Evolutionary conservation across 2,113 vertebrate genomes (phyloP).

Genomic region (Gila orcuttii): DNA sequence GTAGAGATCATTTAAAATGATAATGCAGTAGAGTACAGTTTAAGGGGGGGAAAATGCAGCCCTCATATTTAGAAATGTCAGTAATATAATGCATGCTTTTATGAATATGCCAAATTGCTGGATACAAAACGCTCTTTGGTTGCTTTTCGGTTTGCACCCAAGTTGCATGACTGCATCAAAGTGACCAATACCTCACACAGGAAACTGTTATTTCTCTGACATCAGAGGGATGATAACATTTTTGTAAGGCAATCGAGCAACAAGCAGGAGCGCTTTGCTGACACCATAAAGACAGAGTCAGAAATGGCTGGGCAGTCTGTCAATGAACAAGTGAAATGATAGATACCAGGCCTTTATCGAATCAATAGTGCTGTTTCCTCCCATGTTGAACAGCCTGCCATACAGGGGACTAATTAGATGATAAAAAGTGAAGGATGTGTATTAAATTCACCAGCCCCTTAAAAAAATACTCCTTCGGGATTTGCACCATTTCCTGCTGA

Average conservation of each 20-base stretch:
- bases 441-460: conserved; percentile 86
- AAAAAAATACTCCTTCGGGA: conserved; percentile 82
- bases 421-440: conserved; percentile 98
- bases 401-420: conserved; percentile 94
- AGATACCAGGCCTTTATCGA: conserved; percentile 89
- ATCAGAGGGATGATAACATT: conserved; percentile 51
- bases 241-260: conserved; percentile 45
- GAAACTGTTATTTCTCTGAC: conserved; percentile 39
- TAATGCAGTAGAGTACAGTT: neutral
- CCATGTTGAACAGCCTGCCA: conserved; percentile 86
- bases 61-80: conserved; percentile 13
- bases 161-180: conserved; percentile 12
- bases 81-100: neutral
- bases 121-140: neutral
- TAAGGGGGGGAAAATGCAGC: neutral
- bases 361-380: conserved; percentile 86
- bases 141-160: conserved; percentile 25
- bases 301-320: conserved; percentile 61
- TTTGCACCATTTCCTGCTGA: conserved; percentile 88
- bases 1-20: neutral
- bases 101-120: conserved; percentile 8
- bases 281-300: conserved; percentile 70
- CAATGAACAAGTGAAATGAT: conserved; percentile 81
- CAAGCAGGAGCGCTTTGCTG: conserved; percentile 64
- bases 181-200: conserved; percentile 28